phyloP scores from a whole-genome alignment of 2,113 vertebrate genomes.

The Anoura caudifer region DNA sequence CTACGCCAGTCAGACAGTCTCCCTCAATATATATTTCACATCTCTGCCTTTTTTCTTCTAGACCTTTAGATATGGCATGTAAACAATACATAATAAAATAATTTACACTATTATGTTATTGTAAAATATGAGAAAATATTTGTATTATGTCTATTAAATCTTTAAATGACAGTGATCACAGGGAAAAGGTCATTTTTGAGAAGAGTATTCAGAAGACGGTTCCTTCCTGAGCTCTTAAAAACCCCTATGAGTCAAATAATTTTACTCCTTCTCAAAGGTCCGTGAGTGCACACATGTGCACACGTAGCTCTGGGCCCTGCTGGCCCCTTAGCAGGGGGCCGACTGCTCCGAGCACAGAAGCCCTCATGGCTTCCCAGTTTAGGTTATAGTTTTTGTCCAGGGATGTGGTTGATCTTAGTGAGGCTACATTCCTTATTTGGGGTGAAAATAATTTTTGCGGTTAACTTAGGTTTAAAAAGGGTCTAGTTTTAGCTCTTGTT shows the following conservation, averaged over 20 bases:
- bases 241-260: background rate
- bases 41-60: background rate
- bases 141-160: background rate
- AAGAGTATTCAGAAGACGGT: background rate
- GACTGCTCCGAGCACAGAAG: background rate
- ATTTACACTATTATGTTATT: background rate
- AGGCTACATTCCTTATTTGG: background rate
- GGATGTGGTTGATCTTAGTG: background rate
- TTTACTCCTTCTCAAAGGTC: background rate
- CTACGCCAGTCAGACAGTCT: background rate
- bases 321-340: background rate
- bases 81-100: background rate
- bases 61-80: background rate
- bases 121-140: background rate
- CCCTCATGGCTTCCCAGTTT: background rate
- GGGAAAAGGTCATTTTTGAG: background rate
- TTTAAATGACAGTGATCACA: background rate
- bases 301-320: background rate
- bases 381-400: background rate
- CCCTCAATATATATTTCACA: background rate
- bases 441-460: background rate
- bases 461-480: background rate
- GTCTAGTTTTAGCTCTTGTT: background rate
- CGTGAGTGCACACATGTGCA: fast-evolving
- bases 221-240: background rate